Evolutionary conservation across 2,797 vertebrate genomes (phyloP), one percentile per base, ranked within the genome.

Genomic region (Remorina albescens): DNA sequence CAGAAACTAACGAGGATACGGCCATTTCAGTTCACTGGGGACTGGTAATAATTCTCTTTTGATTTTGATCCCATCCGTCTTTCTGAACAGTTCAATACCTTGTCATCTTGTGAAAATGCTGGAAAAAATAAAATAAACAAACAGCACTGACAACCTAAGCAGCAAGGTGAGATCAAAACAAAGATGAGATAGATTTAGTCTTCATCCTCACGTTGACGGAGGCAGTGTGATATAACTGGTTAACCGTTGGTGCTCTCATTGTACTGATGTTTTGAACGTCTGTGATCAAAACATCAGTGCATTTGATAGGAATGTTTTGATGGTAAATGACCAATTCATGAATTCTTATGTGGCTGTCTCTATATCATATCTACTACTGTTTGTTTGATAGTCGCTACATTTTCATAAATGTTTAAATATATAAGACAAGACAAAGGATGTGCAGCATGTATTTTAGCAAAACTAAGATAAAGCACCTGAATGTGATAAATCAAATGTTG

Each of bases 111-210:
- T 36, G 19, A 53, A 81, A 61, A 57, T 12, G 44, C 65, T 68
- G 39, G 84, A 70, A 71, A 63, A 67, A 30, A n/a, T n/a, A n/a
- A 30, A 60, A 58, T 71, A 78, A 87, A 74, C 64, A 60, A 84
- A 74, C 59, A 66, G 12, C 42, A 19, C 7, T 30, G 71, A 79
- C 76, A 80, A 66, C 32, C 34, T 16, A 46, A 77, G 23, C 57
- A 64, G 54, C 23, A 37, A 54, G 34, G 72, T 2, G 0, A 15
- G 71, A 74, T 86, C 57, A 50, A 64, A 78, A 71, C 64, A 36
- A 32, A 18, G 47, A 55, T 21, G 2, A 1, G 8, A n/a, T 32
- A 1, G 61, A 58, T 59, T 69, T 9, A 60, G 11, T 46, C 61
- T 5, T 56, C 63, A 5, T 56, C 47, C 2, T 71, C 2, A 0